Percentiles rank a stretch among this genome's conserved stretches.
phyloP scores from a whole-genome alignment of 2,888 invertebrate genomes.

The Agonopterix heracliana region DNA sequence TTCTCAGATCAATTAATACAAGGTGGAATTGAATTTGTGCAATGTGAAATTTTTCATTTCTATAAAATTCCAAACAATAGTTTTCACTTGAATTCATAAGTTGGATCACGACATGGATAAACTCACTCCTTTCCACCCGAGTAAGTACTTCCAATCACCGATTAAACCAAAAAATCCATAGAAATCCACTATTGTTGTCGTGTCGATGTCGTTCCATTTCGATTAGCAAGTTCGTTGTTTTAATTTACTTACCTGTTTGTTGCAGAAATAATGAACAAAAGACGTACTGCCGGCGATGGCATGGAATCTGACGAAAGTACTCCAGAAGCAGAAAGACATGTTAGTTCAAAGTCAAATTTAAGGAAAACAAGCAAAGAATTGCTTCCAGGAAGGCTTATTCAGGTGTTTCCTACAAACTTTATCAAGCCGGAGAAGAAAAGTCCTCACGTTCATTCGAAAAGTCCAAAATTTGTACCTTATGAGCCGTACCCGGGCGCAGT shows the following conservation, averaged over 20 bases:
- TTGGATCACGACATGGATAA: constrained; percentile 30
- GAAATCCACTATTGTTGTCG: constrained; percentile 8
- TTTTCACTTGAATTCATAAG: too few species aligned
- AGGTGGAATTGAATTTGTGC: too few species aligned
- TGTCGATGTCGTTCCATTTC: constrained; percentile 9
- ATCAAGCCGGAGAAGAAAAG: constrained; percentile 75
- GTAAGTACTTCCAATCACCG: constrained; percentile 28
- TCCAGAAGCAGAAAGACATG: constrained; percentile 33
- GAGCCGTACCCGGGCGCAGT: constrained; percentile 93
- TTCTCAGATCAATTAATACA: too few species aligned
- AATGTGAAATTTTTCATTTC: too few species aligned
- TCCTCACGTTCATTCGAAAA: constrained; percentile 73
- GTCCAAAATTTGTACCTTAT: constrained; percentile 91
- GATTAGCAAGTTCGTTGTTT: neutral
- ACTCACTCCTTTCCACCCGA: constrained; percentile 33
- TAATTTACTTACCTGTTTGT: neutral
- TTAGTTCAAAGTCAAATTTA: constrained; percentile 12
- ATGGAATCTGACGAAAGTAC: constrained; percentile 79
- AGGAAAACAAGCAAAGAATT: constrained; percentile 33
- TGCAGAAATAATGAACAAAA: constrained; percentile 58
- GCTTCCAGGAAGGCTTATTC: constrained; percentile 47
- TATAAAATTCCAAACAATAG: too few species aligned
- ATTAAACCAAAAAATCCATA: too few species aligned
- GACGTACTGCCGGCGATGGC: constrained; percentile 85
- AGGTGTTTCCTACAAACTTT: constrained; percentile 77